A percentile compares a stretch with the other conserved stretches of the same genome.
Conservation (phyloP, 2,888 invertebrate genomes). For the Watsonalla binaria region DNA sequence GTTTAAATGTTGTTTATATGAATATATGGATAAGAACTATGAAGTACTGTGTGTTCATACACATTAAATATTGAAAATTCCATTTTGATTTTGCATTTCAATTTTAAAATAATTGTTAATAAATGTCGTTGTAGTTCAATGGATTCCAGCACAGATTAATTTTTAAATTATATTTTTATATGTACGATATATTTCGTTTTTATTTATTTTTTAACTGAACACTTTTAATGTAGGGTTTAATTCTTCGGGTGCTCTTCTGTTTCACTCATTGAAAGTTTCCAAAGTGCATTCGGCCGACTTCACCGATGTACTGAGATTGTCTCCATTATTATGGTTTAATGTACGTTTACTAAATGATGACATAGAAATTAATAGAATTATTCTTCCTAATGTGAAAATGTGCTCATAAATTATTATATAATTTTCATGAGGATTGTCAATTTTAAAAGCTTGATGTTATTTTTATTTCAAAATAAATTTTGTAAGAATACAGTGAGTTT, state of each 20-base stretch:
- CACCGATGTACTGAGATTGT: conserved; percentile 32
- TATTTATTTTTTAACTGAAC: conserved; percentile 19
- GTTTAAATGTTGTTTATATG: conserved; percentile 71
- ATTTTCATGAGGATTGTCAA: conserved; percentile 70
- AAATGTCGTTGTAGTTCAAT: conserved; percentile 12
- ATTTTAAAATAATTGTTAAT: conserved; percentile 40
- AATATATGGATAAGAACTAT: conserved; percentile 69
- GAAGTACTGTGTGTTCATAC: conserved; percentile 62
- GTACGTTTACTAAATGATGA: conserved; percentile 31
- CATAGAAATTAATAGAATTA: conserved; percentile 34
- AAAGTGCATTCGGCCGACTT: conserved; percentile 13
- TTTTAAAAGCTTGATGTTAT: conserved; percentile 76
- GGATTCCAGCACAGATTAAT: conserved; percentile 49
- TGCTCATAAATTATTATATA: conserved; percentile 71
- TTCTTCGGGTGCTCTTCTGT: conserved; percentile 21
- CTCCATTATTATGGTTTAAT: conserved; percentile 42
- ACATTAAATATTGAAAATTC: conserved; percentile 60
- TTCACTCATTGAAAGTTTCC: conserved; percentile 12
- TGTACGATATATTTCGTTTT: conserved; percentile 45
- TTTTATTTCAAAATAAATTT: conserved; percentile 76
- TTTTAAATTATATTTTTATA: conserved; percentile 47
- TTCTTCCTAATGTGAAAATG: conserved; percentile 66
- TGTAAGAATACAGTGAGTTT: conserved; percentile 40
- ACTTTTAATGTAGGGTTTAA: conserved; percentile 18
- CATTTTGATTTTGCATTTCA: conserved; percentile 64